These are phyloP conservation scores for Trinorchestia longiramus DNA, from an alignment of 1,140 invertebrate genomes.

Conservation along the genomic window DNA sequence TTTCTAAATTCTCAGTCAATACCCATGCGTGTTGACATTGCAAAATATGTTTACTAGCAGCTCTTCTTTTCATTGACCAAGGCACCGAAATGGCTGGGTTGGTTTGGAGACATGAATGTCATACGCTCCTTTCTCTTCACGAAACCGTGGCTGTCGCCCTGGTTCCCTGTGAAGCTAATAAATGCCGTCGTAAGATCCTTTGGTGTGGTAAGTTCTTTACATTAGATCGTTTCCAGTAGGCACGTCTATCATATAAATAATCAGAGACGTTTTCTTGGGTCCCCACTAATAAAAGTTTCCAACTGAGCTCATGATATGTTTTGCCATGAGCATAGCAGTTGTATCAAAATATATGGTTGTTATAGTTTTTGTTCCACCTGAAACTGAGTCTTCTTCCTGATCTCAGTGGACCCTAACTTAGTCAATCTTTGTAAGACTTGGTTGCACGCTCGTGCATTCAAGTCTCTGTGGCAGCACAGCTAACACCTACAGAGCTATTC, in stretches of 20 bases:
- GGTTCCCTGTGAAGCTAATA: constrained; percentile 45
- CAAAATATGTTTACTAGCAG: background rate
- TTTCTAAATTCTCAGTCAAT: background rate
- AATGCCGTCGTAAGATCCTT: constrained; percentile 45
- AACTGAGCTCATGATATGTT: no score
- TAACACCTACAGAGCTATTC: no score
- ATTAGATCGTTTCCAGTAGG: background rate
- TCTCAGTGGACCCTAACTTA: no score
- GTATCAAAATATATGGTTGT: no score
- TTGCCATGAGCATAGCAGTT: no score
- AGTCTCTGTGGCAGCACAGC: no score
- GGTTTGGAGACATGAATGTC: constrained; percentile 56
- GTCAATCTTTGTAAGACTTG: no score
- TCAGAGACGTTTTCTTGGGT: no score
- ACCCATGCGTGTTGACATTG: background rate
- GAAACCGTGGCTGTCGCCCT: constrained; percentile 32
- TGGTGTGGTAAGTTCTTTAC: constrained; percentile 44
- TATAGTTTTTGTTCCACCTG: no score
- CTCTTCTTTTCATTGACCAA: background rate
- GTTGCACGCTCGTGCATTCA: no score
- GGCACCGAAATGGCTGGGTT: background rate
- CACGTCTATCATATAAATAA: background rate
- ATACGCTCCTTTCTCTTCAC: constrained; percentile 21
- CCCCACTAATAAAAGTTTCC: no score
- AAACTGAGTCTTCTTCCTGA: no score